A percentile compares a stretch with the other conserved stretches of the same genome.
Conservation (phyloP, 2,797 vertebrate genomes). For the Crenichthys baileyi region DNA sequence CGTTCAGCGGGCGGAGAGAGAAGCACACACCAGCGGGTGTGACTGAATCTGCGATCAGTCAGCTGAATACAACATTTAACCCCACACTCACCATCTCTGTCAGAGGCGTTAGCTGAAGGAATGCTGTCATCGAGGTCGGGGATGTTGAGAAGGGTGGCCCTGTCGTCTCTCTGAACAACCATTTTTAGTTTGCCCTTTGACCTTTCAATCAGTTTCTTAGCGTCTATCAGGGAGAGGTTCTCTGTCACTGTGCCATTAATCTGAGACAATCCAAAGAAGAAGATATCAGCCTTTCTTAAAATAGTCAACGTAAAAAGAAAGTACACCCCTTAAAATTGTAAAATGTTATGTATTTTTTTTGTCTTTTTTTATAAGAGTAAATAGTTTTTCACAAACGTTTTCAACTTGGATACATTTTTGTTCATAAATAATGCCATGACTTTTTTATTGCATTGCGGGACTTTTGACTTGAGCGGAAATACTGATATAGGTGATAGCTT, state of each 20-base stretch:
- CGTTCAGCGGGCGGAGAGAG: slow-evolving; percentile 26
- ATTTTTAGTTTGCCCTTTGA: slow-evolving; percentile 99
- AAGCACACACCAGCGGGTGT: background rate
- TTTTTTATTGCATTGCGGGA: no score
- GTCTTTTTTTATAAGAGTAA: background rate
- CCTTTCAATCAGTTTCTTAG: slow-evolving; percentile 98
- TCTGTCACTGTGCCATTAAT: slow-evolving; percentile 99
- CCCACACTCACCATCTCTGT: slow-evolving; percentile 91
- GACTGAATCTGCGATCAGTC: background rate
- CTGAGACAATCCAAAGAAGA: slow-evolving; percentile 70
- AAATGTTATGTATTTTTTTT: background rate
- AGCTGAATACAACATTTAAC: slow-evolving; percentile 2
- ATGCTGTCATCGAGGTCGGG: slow-evolving; percentile 99
- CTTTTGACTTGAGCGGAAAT: no score
- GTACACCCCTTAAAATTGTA: background rate
- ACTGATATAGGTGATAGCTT: no score
- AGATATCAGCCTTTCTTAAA: slow-evolving; percentile 1
- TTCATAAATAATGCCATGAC: no score
- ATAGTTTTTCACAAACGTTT: background rate
- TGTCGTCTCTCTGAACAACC: slow-evolving; percentile 98
- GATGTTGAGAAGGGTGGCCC: slow-evolving; percentile 94
- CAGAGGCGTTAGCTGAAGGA: slow-evolving; percentile 96
- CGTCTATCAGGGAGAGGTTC: slow-evolving; percentile 98
- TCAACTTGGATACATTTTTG: no score
- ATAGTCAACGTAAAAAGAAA: background rate